phyloP scores from a whole-genome alignment of 2,797 vertebrate species.

The Melanotaenia boesemani region DNA sequence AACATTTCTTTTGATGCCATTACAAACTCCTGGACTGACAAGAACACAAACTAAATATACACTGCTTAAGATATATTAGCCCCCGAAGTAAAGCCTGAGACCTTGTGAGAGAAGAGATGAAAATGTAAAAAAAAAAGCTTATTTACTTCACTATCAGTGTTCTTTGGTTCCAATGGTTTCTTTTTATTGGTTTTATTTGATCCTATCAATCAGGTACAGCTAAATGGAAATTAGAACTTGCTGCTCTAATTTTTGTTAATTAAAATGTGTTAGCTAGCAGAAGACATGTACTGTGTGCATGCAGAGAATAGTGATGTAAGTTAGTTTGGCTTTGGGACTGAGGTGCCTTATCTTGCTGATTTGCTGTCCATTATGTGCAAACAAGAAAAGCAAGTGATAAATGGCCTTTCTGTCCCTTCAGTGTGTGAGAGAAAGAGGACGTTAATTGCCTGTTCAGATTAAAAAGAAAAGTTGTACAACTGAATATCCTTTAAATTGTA shows the following conservation, averaged over 20 bases:
- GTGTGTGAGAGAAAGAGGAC: neutral
- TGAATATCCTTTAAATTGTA: neutral
- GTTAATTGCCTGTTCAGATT: constrained; percentile 19
- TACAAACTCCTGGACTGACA: constrained; percentile 56
- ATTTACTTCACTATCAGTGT: neutral
- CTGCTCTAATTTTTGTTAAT: constrained; percentile 14
- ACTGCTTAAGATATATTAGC: constrained; percentile 36
- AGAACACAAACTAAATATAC: constrained; percentile 34
- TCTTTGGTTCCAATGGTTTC: neutral
- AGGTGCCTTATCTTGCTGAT: constrained; percentile 8
- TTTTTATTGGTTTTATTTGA: constrained; percentile 19
- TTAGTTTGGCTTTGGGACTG: constrained; percentile 3
- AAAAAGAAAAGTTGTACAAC: neutral
- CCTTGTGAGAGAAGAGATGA: constrained; percentile 12
- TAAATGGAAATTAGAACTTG: neutral
- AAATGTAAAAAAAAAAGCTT: neutral
- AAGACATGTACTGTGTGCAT: neutral
- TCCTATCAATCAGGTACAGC: constrained; percentile 1
- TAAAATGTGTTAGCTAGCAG: constrained; percentile 11
- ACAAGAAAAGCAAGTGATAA: constrained; percentile 27
- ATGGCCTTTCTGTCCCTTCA: neutral
- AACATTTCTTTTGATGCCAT: constrained; percentile 53
- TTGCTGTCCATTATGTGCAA: constrained; percentile 5
- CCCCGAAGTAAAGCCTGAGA: constrained; percentile 24
- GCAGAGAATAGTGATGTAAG: constrained; percentile 6